Evolutionary conservation across 2,113 vertebrate species (phyloP), one percentile per base, ranked within the genome.

Genomic region (Alethe castanea): DNA sequence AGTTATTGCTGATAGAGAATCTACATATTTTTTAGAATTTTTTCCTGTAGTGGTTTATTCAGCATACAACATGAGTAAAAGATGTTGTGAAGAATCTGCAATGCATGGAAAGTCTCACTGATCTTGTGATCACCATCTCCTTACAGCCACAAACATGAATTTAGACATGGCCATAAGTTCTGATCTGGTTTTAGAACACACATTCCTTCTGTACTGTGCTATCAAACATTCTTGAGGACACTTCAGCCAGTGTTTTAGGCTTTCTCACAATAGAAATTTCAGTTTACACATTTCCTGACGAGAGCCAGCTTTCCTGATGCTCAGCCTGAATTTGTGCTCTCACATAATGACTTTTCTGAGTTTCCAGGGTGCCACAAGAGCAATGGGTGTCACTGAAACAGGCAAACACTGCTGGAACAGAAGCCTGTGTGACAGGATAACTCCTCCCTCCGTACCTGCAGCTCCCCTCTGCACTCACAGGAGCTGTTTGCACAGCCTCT

Each of bases 81-180:
- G 16, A 2, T 22, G 4, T 1, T n/a, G 29, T 17, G 36, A 70
- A 53, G 60, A 57, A 42, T 19, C 9, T 70, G 19, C 25, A 72
- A 13, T 2, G 8, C 29, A 44, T 33, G 28, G 14, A 38, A 61
- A 23, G 6, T 3, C 57, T 61, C 69, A 29, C 12, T 35, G 20
- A 24, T 24, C 22, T 4, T 15, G 8, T 22, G 33, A 26, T 36
- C 48, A 35, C 29, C 36, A 31, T 66, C 26, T 31, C 45, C 35
- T 87, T 26, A 69, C 16, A 74, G 73, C 4, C 40, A 81, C 52
- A n/a, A 33, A 35, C 3, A 70, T 4, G 3, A 69, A 53, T 57
- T 52, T 20, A 57, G 28, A 28, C 19, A 48, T 7, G 35, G 3
- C n/a, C 1, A 0, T 19, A 15, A 56, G 24, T 7, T 56, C 79